Evolutionary conservation across 2,888 invertebrate species (phyloP), one percentile per base, ranked within the genome.

Genomic region (Ichneumoninae sp.): DNA sequence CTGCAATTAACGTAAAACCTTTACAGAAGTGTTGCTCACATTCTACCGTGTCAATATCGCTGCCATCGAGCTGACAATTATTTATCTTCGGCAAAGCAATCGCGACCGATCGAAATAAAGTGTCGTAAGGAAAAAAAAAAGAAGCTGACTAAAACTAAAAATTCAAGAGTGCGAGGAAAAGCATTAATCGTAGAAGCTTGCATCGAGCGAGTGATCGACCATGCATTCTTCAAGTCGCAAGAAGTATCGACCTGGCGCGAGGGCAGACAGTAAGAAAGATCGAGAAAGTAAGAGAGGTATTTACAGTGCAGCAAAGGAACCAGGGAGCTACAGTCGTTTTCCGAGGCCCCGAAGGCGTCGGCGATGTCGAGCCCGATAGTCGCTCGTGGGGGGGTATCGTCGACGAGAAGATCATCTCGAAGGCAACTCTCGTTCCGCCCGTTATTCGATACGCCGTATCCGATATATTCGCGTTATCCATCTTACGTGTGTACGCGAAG

Each of bases 401-500:
- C 19, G 71, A 60, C 65, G 76, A 52, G 68, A 84, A 82, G 79
- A 85, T 85, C 82, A 82, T 85, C 85, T 79, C 75, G 82, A 80
- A 85, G 60, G 82, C 84, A 85, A 87, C 83, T 86, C 85, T 86
- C 86, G 86, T 83, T 86, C 71, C 73, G 82, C 74, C 83, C 85
- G 85, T 85, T 85, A 85, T 83, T 78, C 85, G 87, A 87, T 85
- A 87, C 74, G 83, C 57, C 82, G 83, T 85, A 86, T 86, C 86
- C 86, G 83, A 86, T 86, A 85, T 83, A 86, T 85, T 85, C 83
- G 85, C 83, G 85, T 86, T 85, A 87, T 87, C 85, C 86, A 83
- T 87, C 87, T 85, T 85, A 75, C 83, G 81, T 78, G 77, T 85
- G 83, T 81, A 84, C 85, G 84, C 86, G 68, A 82, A 84, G 83